Conservation (phyloP, 2,797 vertebrate species). For the Tragopan temminckii region DNA sequence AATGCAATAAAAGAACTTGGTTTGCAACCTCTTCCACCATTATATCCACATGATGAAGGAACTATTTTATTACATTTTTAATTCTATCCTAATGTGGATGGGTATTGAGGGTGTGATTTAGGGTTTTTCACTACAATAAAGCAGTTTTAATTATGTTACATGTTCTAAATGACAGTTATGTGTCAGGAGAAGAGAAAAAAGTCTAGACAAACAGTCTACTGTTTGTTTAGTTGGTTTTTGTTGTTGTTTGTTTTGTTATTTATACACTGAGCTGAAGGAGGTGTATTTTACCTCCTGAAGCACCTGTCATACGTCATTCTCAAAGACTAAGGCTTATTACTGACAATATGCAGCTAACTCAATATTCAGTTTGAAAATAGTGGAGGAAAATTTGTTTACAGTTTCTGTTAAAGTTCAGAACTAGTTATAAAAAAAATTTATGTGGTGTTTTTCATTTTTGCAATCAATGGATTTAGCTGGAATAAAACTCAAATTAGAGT, state of each 20-base stretch:
- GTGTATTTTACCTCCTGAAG: background rate
- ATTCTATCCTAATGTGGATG: background rate
- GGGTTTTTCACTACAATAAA: background rate
- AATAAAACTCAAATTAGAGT: background rate
- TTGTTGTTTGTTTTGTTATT: background rate
- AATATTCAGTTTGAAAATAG: background rate
- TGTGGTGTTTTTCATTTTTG: background rate
- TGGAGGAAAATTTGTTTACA: background rate
- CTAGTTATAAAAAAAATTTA: background rate
- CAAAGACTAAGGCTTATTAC: background rate
- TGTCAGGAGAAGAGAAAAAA: background rate
- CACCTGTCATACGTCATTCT: background rate
- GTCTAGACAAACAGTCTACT: too few species aligned
- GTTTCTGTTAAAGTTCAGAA: conserved; percentile 15
- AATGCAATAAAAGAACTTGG: background rate
- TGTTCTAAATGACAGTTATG: background rate
- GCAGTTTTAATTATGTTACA: background rate
- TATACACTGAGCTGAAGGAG: background rate
- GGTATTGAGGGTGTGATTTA: background rate
- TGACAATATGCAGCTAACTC: background rate
- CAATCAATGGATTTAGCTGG: background rate
- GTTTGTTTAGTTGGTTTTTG: background rate
- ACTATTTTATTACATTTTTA: background rate
- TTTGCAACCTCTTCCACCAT: background rate
- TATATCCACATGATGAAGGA: background rate